Evolutionary conservation across 2,113 vertebrate genomes (phyloP), one percentile per base, ranked within the genome.

Genomic region (Alexandromys fortis): DNA sequence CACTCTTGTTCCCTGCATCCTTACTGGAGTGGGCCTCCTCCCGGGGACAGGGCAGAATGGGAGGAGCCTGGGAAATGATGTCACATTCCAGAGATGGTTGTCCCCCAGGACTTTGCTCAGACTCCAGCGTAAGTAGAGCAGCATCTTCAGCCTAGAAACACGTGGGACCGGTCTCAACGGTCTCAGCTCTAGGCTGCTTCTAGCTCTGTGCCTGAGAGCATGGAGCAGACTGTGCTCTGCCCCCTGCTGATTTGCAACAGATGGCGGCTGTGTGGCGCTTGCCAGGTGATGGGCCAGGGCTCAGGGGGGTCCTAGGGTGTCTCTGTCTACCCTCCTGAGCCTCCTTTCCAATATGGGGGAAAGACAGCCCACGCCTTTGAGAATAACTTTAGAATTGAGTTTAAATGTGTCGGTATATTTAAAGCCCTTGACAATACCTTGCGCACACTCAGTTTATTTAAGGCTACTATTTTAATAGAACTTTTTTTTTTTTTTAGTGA

Each of bases 391-490:
- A 86, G 24, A 47, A 86, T 90, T 87, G 79, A 79, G 68, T 77
- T 87, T 38, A 92, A 95, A 73, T 85, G 67, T 68, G 55, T 61
- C 52, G 68, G 42, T 96, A 21, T 77, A 76, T 75, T 75, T 89
- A 89, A 91, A 91, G 77, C 28, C 7, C n/a, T 78, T 67, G 70
- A 76, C 49, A 55, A n/a, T 81, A 30, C 70, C 65, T 92, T 38
- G 35, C 42, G 85, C 33, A 30, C 86, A 65, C 68, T 92, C 42
- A 38, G 4, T 92, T 73, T 96, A 78, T 85, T 96, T 88, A 76
- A 92, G 47, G 16, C 55, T 75, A 4, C n/a, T 88, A 38, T 92
- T 89, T 95, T 78, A 88, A 88, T 73, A 73, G 79, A 35, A 4
- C 8, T 68, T 63, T 58, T 79, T 75, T n/a, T n/a, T 52, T 58